Evolutionary conservation across 2,113 vertebrate species (phyloP), one percentile per base, ranked within the genome.

Genomic region (Aplodontia rufa): DNA sequence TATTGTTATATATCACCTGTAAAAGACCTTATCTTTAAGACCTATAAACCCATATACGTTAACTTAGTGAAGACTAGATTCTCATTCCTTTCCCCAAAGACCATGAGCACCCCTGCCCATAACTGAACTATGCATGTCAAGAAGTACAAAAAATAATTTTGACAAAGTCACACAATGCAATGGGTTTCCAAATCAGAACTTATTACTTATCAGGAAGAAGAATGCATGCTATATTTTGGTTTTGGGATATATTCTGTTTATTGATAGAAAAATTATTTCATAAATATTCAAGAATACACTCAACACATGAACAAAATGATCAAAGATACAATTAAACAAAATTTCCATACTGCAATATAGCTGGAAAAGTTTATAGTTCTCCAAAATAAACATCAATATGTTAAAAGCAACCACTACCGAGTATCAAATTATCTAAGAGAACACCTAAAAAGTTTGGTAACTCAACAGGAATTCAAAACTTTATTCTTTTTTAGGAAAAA

Each of bases 181-280:
- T 49, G 14, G 66, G 47, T 66, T 78, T 68, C 66, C 10, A 8
- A 3, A 75, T 85, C 26, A 55, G 8, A 94, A 91, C 47, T 40
- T 71, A 91, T 92, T 62, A 86, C 22, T 51, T 53, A 87, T 82
- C 37, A 76, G 68, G 78, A 93, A 96, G 30, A 90, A 94, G 58
- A 92, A 90, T 88, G 42, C 79, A 96, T 97, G 53, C 60, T 95
- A 94, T 95, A 83, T 86, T 89, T 5, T 87, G 40, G 87, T 96
- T 97, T 97, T 96, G 64, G 87, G 82, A 94, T 95, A 69, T 60
- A 8, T 66, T 95, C 83, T 92, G 32, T 97, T 97, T 97, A 97
- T 96, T 97, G 88, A 68, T 60, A 87, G 75, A 94, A 97, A 92
- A 82, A 42, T 42, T 49, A 95, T 75, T 95, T 91, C 72, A 95